Evolutionary conservation across 1,140 invertebrate species (phyloP).

Genomic region (Episyrphus balteatus): DNA sequence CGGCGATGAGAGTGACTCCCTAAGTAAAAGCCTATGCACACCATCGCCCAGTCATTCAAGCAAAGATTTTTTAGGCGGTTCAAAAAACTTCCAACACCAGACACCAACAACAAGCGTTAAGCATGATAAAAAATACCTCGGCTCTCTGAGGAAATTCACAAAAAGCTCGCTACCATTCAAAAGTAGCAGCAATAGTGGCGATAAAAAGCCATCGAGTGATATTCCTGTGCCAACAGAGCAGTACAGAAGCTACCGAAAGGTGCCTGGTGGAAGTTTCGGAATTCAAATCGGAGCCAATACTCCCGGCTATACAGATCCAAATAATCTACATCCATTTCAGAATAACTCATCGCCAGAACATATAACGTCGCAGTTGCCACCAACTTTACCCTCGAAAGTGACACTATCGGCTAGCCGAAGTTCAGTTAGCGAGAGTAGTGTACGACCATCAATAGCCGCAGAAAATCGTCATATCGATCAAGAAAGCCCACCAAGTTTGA

Average conservation of each 20-base stretch:
- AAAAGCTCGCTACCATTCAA: conserved; percentile 32
- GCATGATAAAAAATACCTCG: conserved; percentile 37
- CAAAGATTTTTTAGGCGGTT: conserved; percentile 2
- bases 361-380: background rate
- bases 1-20: conserved; percentile 43
- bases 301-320: conserved; percentile 14
- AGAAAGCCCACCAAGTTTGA: background rate
- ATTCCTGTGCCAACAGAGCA: conserved; percentile 65
- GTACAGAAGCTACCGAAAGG: conserved; percentile 60
- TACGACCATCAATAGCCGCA: background rate
- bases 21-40: conserved; percentile 28
- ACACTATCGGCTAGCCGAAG: conserved; percentile 25
- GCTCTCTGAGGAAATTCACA: conserved; percentile 55
- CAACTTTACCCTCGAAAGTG: conserved; percentile 10
- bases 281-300: conserved; percentile 35
- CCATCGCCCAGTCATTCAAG: conserved; percentile 21
- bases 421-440: conserved; percentile 14
- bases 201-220: conserved; percentile 42
- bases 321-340: background rate
- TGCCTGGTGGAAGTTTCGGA: conserved; percentile 37
- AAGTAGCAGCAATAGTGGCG: conserved; percentile 26
- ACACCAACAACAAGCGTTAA: conserved; percentile 12
- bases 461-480: background rate
- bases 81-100: conserved; percentile 10
- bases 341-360: background rate